phyloP scores from a whole-genome alignment of 1,140 invertebrate genomes.

The Thereuonema tuberculata region DNA sequence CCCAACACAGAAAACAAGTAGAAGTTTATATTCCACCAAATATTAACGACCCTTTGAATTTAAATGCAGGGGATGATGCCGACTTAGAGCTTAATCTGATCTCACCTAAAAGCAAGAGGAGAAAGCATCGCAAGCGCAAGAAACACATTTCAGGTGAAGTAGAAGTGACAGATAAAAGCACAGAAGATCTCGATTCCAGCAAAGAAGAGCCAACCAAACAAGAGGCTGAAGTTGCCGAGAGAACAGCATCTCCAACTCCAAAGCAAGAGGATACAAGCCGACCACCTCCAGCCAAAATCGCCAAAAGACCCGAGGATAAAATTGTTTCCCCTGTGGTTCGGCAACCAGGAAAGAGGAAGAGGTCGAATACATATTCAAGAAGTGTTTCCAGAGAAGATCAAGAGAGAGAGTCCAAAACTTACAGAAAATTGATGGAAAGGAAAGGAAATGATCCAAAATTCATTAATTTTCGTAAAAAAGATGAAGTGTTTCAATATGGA shows the following conservation, averaged over 20 bases:
- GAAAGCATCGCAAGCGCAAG: conserved; percentile 41
- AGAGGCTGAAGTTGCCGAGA: neutral
- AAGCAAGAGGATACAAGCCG: conserved; percentile 14
- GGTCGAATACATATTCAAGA: conserved; percentile 30
- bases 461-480: neutral
- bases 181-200: neutral
- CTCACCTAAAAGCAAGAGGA: conserved; percentile 45
- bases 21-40: conserved; percentile 86
- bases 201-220: neutral
- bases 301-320: conserved; percentile 59
- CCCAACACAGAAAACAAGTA: conserved; percentile 62
- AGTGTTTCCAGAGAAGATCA: neutral
- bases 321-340: conserved; percentile 85
- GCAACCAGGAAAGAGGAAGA: conserved; percentile 60
- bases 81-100: conserved; percentile 51
- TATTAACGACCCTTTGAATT: conserved; percentile 76
- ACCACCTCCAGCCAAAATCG: conserved; percentile 13
- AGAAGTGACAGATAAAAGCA: neutral
- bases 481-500: conserved; percentile 63
- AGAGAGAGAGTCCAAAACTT: neutral
- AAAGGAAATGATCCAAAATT: neutral
- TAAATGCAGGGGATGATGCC: conserved; percentile 53
- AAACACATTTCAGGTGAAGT: conserved; percentile 27
- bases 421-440: neutral
- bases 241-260: conserved; percentile 1